Percentiles rank a stretch among this genome's conserved stretches.
These are phyloP conservation scores for Eurypyga helias DNA, from an alignment of 2,113 vertebrate genomes.

Conservation along the genomic window DNA sequence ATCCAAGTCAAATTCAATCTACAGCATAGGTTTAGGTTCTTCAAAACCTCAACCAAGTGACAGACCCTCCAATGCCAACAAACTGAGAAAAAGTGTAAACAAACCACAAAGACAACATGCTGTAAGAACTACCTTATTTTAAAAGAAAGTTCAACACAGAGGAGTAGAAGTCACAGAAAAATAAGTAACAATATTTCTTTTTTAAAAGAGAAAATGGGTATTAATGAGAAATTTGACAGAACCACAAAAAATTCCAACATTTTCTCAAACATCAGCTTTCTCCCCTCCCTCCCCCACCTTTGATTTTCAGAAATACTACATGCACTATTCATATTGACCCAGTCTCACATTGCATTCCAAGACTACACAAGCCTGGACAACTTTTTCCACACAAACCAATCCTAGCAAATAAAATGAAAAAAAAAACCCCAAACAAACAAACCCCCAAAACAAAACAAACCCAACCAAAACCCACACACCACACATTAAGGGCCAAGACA, in stretches of 20 bases:
- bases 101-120: accelerated
- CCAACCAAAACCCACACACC: no score
- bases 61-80: not conserved
- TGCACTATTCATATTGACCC: not conserved
- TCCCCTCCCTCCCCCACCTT: accelerated
- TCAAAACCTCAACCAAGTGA: not conserved
- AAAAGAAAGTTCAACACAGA: not conserved
- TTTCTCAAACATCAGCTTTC: not conserved
- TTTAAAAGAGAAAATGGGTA: not conserved
- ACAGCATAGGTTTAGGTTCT: not conserved
- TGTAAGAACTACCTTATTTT: not conserved
- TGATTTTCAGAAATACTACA: not conserved
- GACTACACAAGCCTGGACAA: not conserved
- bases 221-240: not conserved
- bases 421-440: not conserved
- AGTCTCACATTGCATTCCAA: not conserved
- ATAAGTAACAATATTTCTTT: not conserved
- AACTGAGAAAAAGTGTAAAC: not conserved
- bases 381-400: not conserved
- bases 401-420: no score
- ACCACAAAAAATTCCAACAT: not conserved
- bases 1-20: not conserved
- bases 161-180: not conserved
- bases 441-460: no score
- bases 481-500: not conserved